Percentiles rank a stretch among this genome's conserved stretches.
Evolutionary conservation across 2,797 vertebrate species (phyloP).

Genomic region (Poeciliopsis turneri): DNA sequence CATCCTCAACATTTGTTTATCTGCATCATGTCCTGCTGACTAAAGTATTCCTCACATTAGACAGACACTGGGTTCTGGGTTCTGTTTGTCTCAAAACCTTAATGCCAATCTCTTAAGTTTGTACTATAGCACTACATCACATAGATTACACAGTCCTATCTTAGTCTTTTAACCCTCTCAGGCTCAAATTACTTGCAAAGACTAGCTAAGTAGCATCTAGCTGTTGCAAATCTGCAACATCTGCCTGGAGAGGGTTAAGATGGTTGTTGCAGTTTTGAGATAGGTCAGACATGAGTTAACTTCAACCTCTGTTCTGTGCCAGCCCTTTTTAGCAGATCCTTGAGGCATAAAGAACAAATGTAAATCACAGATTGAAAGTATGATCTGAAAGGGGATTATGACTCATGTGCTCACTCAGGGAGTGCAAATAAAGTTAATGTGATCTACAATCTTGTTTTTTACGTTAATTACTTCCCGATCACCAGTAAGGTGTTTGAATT

Average conservation of each 20-base stretch:
- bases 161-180: neutral
- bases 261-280: neutral
- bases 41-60: neutral
- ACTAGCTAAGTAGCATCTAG: no score
- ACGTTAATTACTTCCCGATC: neutral
- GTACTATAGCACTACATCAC: neutral
- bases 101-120: neutral
- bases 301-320: neutral
- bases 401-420: neutral
- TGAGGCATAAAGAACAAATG: neutral
- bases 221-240: no score
- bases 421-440: no score
- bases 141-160: neutral
- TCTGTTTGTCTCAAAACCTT: neutral
- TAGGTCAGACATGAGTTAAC: neutral
- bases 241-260: no score
- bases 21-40: neutral
- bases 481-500: neutral
- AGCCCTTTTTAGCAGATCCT: neutral
- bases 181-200: no score
- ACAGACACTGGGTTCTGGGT: neutral
- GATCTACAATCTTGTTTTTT: neutral
- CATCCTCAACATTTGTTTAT: neutral
- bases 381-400: neutral
- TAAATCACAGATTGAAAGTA: conserved; percentile 1